Percentiles rank a stretch among this genome's conserved stretches.
Conservation (phyloP, 92 coral and sea anemone genomes). For the Porites rus region DNA sequence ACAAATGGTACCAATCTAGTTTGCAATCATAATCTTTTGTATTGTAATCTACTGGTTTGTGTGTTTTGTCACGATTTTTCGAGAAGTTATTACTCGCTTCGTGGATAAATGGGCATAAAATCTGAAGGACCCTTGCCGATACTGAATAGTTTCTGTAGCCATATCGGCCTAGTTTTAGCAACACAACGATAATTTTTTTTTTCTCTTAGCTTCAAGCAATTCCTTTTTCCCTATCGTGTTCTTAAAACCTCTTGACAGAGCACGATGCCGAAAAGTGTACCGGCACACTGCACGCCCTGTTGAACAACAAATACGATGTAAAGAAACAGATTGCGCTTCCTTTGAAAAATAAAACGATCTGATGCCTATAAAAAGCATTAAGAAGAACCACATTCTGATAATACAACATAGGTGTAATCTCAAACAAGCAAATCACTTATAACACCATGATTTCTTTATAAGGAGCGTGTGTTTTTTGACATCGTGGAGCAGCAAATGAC, state of each 20-base stretch:
- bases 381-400: neutral
- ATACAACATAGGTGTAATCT: neutral
- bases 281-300: constrained; percentile 9
- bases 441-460: neutral
- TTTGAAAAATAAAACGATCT: neutral
- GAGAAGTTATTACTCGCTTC: constrained; percentile 21
- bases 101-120: constrained; percentile 13
- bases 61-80: constrained; percentile 13
- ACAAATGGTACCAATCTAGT: neutral
- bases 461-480: neutral
- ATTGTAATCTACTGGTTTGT: neutral
- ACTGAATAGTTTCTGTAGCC: neutral
- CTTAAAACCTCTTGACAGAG: neutral
- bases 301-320: neutral
- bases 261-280: neutral
- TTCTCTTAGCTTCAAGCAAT: neutral
- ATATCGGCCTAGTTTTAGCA: neutral
- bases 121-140: constrained; percentile 12
- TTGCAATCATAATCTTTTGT: neutral
- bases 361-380: neutral
- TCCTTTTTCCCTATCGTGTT: neutral
- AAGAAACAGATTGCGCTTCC: constrained; percentile 6
- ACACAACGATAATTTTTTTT: neutral
- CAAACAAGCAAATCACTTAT: neutral
- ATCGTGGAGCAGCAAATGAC: too few species aligned